These are phyloP conservation scores for Hyposmocoma kahamanoa DNA, from an alignment of 1,140 invertebrate genomes.

Conservation along the genomic window DNA sequence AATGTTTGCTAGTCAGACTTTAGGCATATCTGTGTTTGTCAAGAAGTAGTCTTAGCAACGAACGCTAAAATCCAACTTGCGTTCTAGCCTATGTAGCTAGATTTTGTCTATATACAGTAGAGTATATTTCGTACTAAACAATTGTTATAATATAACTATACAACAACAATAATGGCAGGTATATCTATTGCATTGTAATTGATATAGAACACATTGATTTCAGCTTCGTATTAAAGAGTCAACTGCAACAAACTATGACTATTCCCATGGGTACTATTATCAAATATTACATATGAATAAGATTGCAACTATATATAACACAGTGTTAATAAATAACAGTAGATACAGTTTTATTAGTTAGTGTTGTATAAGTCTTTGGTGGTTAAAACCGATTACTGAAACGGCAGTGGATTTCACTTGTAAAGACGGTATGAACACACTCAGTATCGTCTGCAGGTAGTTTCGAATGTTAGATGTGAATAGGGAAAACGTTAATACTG, in stretches of 20 bases:
- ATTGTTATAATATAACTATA: slow-evolving; percentile 32
- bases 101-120: slow-evolving; percentile 15
- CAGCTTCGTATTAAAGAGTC: slow-evolving; percentile 9
- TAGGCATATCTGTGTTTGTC: too few species aligned
- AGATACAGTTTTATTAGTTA: slow-evolving; percentile 1
- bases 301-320: slow-evolving; percentile 13
- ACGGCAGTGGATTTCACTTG: background rate
- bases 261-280: background rate
- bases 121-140: slow-evolving; percentile 32
- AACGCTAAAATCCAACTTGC: too few species aligned
- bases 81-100: slow-evolving; percentile 24
- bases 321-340: slow-evolving; percentile 10
- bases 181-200: slow-evolving; percentile 57
- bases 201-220: slow-evolving; percentile 54
- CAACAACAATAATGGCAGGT: slow-evolving; percentile 47
- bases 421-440: slow-evolving; percentile 11
- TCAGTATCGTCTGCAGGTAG: too few species aligned
- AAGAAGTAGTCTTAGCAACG: too few species aligned
- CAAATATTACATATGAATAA: background rate
- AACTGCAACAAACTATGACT: slow-evolving; percentile 3
- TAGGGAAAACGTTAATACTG: too few species aligned
- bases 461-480: too few species aligned
- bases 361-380: slow-evolving; percentile 38
- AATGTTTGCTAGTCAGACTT: too few species aligned
- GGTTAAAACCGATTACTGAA: slow-evolving; percentile 29